Base-by-base conservation (phyloP, 1,140 invertebrate species). In the Brachionus manjavacas region DNA sequence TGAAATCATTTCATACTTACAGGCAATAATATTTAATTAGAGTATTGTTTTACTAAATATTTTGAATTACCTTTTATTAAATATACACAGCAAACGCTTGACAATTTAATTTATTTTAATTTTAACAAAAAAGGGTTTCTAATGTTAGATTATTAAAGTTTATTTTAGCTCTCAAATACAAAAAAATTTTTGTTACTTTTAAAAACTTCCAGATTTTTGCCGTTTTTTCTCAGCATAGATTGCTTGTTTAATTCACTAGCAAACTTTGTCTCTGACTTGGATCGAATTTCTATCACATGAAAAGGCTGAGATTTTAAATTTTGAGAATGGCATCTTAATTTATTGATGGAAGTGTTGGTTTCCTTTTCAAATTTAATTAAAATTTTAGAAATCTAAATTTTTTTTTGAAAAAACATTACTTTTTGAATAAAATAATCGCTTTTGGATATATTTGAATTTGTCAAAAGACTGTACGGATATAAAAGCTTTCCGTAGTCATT, bases 401-500 rank as follows among this genome's bases (percentile, higher is more conserved):
- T 28, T 8, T 66, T 4, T 12, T 70, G 9, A 31, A 8, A 31
- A 12, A 70, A 70, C 9, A 31, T 4, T 31, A 31, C 31, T 68
- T 14, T 39, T 31, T 68, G 25, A 68, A 68, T 31, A 12, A 68
- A 68, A 68, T 68, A 31, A 39, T 68, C 66, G 31, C 66, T 68
- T 68, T 68, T 68, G n/a, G 31, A 31, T 31, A 68, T 31, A 31
- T 31, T 39, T 31, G 25, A 14, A 68, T 39, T 68, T 16, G 66
- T 28, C 12, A 72, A 41, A 11, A 72, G 39, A 41, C 39, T 72
- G 16, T 72, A 20, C 9, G 68, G 68, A 41, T 72, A 72, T 9
- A 72, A 20, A 39, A 72, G 31, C 39, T 72, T 72, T 39, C 68
- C 68, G 41, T 72, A 72, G 6, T 72, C 68, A 31, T 72, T 72